These are phyloP conservation scores for Halcyon badia DNA, from an alignment of 2,797 vertebrate genomes.

Conservation along the genomic window DNA sequence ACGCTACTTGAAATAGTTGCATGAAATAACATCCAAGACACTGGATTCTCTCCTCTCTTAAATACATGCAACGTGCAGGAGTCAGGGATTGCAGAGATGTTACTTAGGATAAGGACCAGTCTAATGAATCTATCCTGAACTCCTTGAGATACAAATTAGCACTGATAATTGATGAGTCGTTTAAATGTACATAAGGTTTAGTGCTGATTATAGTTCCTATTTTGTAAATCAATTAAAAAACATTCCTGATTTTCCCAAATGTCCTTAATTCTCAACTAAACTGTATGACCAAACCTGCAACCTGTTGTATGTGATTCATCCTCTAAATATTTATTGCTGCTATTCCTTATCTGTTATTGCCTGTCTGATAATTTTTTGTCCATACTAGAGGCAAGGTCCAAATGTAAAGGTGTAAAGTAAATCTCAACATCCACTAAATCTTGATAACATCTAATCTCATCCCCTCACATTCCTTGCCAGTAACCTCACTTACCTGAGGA, in stretches of 20 bases:
- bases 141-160: not conserved
- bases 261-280: not conserved
- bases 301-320: not conserved
- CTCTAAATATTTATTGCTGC: not conserved
- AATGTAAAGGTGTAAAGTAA: not conserved
- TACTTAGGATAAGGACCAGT: not conserved
- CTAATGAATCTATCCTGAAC: not conserved
- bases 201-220: not conserved
- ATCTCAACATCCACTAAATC: not conserved
- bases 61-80: not conserved
- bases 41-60: not conserved
- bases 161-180: not conserved
- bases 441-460: not conserved
- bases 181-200: not conserved
- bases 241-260: not conserved
- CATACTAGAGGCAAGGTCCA: not conserved
- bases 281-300: not conserved
- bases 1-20: not conserved
- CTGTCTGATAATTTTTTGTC: not conserved
- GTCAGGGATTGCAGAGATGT: not conserved
- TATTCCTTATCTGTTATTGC: not conserved
- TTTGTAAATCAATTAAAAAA: not conserved
- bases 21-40: not conserved
- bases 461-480: accelerated
- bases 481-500: not conserved